Evolutionary conservation across 2,888 invertebrate species (phyloP).

Genomic region (Leucophenga montana): DNA sequence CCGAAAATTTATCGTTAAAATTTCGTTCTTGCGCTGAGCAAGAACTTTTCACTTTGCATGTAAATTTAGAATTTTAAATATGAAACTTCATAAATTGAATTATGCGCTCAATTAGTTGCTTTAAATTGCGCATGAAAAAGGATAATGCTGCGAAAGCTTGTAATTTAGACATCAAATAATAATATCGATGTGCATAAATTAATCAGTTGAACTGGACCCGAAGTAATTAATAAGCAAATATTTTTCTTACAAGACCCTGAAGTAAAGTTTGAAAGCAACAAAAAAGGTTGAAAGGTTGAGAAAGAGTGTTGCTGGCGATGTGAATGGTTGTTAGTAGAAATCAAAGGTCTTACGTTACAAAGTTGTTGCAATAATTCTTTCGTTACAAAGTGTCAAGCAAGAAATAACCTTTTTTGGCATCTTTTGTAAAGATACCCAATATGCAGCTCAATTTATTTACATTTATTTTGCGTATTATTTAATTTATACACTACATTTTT

Average conservation of each 20-base stretch:
- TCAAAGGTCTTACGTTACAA: too few species aligned
- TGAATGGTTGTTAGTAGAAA: too few species aligned
- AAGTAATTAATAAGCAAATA: conserved; percentile 47
- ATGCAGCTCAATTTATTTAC: too few species aligned
- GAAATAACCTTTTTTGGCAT: too few species aligned
- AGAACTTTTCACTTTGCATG: not conserved
- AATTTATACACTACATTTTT: too few species aligned
- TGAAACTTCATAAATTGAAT: conserved; percentile 22
- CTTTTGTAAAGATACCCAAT: too few species aligned
- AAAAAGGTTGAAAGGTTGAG: too few species aligned
- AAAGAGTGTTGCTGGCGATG: too few species aligned
- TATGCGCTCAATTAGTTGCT: conserved; percentile 27
- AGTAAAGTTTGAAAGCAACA: too few species aligned
- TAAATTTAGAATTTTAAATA: not conserved
- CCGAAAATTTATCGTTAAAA: conserved; percentile 21
- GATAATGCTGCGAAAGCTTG: not conserved
- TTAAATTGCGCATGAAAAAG: conserved; percentile 9
- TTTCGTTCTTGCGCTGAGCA: too few species aligned
- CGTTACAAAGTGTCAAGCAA: conserved; percentile 10
- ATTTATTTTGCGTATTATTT: too few species aligned
- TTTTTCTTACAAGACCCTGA: not conserved
- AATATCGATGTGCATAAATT: conserved; percentile 47
- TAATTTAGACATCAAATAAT: conserved; percentile 30
- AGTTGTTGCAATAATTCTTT: conserved; percentile 12
- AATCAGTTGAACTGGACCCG: conserved; percentile 42